These are phyloP conservation scores for Nannoperca obscura DNA, from an alignment of 2,797 vertebrate genomes.

Conservation along the genomic window DNA sequence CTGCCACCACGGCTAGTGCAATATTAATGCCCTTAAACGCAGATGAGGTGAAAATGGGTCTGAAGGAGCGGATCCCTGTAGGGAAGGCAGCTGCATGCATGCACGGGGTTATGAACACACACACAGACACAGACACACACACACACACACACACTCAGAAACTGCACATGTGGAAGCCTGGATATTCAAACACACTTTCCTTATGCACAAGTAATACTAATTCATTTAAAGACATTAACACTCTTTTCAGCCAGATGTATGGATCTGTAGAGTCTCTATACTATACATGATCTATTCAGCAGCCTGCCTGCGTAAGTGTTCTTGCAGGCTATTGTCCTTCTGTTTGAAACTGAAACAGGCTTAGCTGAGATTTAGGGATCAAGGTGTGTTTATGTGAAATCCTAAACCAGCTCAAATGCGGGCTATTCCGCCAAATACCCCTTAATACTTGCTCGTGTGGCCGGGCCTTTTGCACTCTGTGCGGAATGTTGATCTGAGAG, in stretches of 20 bases:
- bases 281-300: constrained; percentile 59
- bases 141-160: constrained; percentile 11
- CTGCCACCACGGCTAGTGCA: constrained; percentile 86
- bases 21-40: constrained; percentile 91
- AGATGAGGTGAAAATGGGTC: constrained; percentile 88
- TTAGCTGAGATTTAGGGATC: constrained; percentile 84
- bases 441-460: constrained; percentile 71
- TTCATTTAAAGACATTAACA: constrained; percentile 49
- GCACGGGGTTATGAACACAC: constrained; percentile 70
- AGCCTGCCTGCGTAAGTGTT: constrained; percentile 54
- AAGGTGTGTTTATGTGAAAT: constrained; percentile 86
- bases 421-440: constrained; percentile 71
- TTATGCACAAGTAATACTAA: constrained; percentile 31
- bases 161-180: constrained; percentile 15
- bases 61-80: constrained; percentile 82
- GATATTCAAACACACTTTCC: constrained; percentile 40
- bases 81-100: constrained; percentile 74
- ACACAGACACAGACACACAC: constrained; percentile 27
- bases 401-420: constrained; percentile 75
- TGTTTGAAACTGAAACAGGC: constrained; percentile 81
- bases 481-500: constrained; percentile 80
- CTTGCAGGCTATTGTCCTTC: constrained; percentile 63
- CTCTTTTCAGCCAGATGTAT: constrained; percentile 55
- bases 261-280: constrained; percentile 24
- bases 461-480: constrained; percentile 68